phyloP scores from a whole-genome alignment of 2,888 invertebrate species.

The Phymatocera aterrima region DNA sequence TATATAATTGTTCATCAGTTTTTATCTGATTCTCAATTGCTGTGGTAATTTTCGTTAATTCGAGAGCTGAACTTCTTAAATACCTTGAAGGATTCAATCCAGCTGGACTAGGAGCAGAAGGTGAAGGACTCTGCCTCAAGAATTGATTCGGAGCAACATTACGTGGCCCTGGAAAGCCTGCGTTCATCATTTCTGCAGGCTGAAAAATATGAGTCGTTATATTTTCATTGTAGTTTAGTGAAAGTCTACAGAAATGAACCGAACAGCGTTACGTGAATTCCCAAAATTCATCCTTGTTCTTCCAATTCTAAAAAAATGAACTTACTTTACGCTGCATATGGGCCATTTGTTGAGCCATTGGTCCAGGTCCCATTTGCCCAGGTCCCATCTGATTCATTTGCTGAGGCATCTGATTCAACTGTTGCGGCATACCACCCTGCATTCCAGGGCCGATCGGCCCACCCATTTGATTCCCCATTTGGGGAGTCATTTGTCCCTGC shows the following conservation, averaged over 20 bases:
- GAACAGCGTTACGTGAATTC: constrained; percentile 2
- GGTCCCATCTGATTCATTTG: constrained; percentile 72
- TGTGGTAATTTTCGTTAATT: background rate
- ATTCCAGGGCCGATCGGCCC: constrained; percentile 65
- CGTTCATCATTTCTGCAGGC: constrained; percentile 75
- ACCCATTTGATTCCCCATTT: constrained; percentile 71
- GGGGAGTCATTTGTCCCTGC: constrained; percentile 64
- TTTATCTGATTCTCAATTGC: too few species aligned
- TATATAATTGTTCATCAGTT: constrained; percentile 36
- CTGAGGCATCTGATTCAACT: constrained; percentile 52
- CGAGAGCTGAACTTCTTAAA: constrained; percentile 43
- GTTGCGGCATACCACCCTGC: constrained; percentile 67
- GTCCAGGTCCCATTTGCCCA: constrained; percentile 67
- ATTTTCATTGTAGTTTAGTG: constrained; percentile 37
- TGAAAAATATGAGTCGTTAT: constrained; percentile 51
- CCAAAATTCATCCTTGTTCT: background rate
- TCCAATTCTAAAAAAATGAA: constrained; percentile 1
- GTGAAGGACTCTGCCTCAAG: constrained; percentile 87
- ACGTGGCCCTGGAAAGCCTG: constrained; percentile 76
- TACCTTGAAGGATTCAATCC: constrained; percentile 77
- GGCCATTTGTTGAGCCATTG: constrained; percentile 76
- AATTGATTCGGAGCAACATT: constrained; percentile 86
- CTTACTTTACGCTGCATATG: constrained; percentile 71
- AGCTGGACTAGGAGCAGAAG: constrained; percentile 85
- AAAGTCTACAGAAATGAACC: background rate